These are phyloP conservation scores for Coendou prehensilis DNA, from an alignment of 2,797 vertebrate genomes.

Conservation along the genomic window DNA sequence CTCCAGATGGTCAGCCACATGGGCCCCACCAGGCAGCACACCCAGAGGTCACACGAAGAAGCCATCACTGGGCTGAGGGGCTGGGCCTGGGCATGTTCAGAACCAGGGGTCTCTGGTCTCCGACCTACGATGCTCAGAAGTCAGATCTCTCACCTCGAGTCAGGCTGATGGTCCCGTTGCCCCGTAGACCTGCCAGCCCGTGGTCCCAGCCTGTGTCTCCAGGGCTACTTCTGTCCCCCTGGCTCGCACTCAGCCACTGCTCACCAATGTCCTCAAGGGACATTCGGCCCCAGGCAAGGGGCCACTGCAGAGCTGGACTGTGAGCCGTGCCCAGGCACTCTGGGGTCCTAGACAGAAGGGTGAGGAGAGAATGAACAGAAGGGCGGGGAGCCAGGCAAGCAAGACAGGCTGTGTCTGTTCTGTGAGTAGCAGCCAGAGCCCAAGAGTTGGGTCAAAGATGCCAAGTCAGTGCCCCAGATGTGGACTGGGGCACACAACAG, in stretches of 20 bases:
- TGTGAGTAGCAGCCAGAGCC: neutral
- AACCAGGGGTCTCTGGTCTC: neutral
- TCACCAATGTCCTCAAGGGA: conserved; percentile 92
- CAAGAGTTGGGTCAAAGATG: neutral
- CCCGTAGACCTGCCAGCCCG: conserved; percentile 87
- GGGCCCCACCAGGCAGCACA: neutral
- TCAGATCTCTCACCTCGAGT: no score
- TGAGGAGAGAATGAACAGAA: neutral
- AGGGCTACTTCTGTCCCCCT: conserved; percentile 91
- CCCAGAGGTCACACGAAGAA: neutral
- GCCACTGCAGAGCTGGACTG: conserved; percentile 89
- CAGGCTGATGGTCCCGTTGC: neutral
- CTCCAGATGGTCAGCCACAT: neutral
- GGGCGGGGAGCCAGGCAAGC: neutral
- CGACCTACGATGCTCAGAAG: neutral
- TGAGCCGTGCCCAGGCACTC: conserved; percentile 88
- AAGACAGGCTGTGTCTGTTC: neutral
- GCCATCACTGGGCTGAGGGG: neutral
- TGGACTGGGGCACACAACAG: neutral
- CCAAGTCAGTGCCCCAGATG: neutral
- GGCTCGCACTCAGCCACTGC: conserved; percentile 88
- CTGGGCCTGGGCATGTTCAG: neutral
- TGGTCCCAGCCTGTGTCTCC: conserved; percentile 88
- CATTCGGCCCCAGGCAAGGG: conserved; percentile 90
- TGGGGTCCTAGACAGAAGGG: fast-evolving